Evolutionary conservation across 2,888 invertebrate genomes (phyloP), one percentile per base, ranked within the genome.

Genomic region (Incurvaria masculella): DNA sequence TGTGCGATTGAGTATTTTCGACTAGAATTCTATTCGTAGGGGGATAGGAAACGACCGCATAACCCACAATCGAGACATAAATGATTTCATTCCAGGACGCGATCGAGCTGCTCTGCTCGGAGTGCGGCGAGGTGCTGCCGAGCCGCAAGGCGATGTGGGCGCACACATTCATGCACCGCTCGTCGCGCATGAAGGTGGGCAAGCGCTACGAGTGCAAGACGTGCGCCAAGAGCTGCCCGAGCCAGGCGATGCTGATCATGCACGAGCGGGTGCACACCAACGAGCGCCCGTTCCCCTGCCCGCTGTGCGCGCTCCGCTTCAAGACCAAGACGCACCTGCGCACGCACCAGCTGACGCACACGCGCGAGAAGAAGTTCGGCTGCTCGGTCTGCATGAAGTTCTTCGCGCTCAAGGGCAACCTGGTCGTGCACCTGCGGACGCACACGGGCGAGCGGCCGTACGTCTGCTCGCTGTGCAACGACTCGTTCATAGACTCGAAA

Each of bases 371-470:
- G 57, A 75, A 76, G 51, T 79, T 79, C 61, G 79, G 79, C 1
- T 79, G 79, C 55, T 79, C 79, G 0, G 72, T 79, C 40, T 79
- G 79, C 55, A 72, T 78, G 78, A 79, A 79, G 49, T 79, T 78
- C 61, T 79, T 79, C 60, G 78, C 79, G 0, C 53, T 79, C 3
- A 79, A 79, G 60, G 79, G 79, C 0, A 79, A 79, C 53, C 60
- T 79, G 38, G 78, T 79, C 0, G 76, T 80, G 1, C 80, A 81
- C 57, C 59, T 76, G 42, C 56, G 80, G 4, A 79, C 79, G 0
- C 80, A 81, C 50, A 81, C 80, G 0, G 80, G 80, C 0, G 80
- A 80, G 49, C 52, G 79, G 0, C 80, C 81, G 0, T 81, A 79
- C 56, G 63, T 70, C 0, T 81, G 81, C 53, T 61, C 66, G 0